Evolutionary conservation across 2,888 invertebrate species (phyloP), one percentile per base, ranked within the genome.

Genomic region (Polyploca ridens): DNA sequence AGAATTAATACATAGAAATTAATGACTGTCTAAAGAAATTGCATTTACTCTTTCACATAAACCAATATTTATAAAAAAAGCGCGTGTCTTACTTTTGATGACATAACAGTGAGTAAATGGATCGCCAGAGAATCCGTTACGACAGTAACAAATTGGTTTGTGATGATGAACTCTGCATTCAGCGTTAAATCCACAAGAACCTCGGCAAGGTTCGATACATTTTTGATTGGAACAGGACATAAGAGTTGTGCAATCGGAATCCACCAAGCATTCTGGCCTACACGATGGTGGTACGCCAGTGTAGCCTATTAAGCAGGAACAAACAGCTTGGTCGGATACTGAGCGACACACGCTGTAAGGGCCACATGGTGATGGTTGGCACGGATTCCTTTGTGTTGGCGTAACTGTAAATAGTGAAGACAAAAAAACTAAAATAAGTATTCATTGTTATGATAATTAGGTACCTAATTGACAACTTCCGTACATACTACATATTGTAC

Each of bases 91-190:
- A 93, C 93, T 73, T 74, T 83, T 71, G 65, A 81, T 54, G 44
- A 82, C 64, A 62, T 76, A 70, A 87, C 97, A 97, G 78, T 95
- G 95, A 10, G 95, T 94, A 81, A 98, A 97, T 60, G 98, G 97
- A 95, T 98, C 97, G 19, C 98, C 98, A n/a, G 96, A 94, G 78
- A 95, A 95, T 64, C 95, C 95, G 67, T 91, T 93, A 67, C 96
- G 96, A 81, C 98, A 98, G 73, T 95, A 96, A 83, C 98, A 98
- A 62, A 98, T 96, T 0, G 98, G 97, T 83, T 96, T 97, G 85
- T 98, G 98, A 82, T 97, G 97, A 70, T 97, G 95, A 1, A 97
- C 96, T 78, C 95, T 95, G 81, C 98, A 98, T 73, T 96, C 92
- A 0, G 98, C 97, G 62, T 95, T 95, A 72, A 96, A 94, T 67